Evolutionary conservation across 2,888 invertebrate species (phyloP), one percentile per base, ranked within the genome.

Genomic region (Gerris lacustris): DNA sequence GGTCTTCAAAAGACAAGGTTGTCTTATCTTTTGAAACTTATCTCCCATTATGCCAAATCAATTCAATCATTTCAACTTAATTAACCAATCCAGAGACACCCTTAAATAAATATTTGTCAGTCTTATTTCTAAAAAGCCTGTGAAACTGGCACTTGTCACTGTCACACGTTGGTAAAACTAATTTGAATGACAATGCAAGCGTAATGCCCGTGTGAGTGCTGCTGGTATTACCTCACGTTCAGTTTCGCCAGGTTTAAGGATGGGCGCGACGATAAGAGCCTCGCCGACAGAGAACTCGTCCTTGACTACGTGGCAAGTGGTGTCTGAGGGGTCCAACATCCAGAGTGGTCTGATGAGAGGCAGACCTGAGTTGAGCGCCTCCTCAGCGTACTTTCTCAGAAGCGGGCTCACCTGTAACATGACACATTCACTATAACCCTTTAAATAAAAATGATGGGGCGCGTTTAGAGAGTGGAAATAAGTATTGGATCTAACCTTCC

Each of bases 201-300:
- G 31, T 2, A 31, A 31, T 31, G 31, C 31, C 31, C 31, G 31
- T 1, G 31, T 31, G 31, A 31, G 31, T 31, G n/a, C 4, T 31
- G 4, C 31, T 31, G 31, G 31, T 31, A 2, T 95, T 71, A 96
- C 90, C 70, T 90, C 94, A 74, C 90, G 83, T 74, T 88, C 86
- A 45, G 87, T 86, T 63, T 86, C 84, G 0, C 88, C 88, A 0
- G 86, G 84, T 69, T 87, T 83, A 47, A 95, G 79, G 68, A 96
- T 86, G 0, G 96, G 96, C 0, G 96, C 96, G 0, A 96, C 94
- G 47, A 96, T 90, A 0, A 96, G 83, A 79, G 94, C 92, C 75
- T 91, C 91, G 0, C 96, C 96, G 0, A 96, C 86, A 0, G 91
- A 88, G 80, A 96, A 96, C 80, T 96, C 92, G 78, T 94, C 94